Percentiles rank a stretch among this genome's conserved stretches.
These are phyloP conservation scores for Drosophila quadrilineata DNA, from an alignment of 1,140 invertebrate species.

Conservation along the genomic window DNA sequence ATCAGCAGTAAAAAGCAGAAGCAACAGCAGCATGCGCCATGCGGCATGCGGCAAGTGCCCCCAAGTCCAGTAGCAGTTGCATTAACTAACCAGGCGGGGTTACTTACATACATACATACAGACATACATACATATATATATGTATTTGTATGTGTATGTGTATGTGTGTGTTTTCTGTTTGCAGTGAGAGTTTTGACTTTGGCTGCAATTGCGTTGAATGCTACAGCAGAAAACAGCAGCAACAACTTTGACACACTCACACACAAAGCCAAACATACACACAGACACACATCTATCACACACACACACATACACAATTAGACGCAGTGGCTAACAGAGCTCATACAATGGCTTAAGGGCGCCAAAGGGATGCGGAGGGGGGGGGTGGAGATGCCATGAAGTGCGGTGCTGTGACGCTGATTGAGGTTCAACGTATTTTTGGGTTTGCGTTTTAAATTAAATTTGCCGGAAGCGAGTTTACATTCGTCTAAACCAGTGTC, in stretches of 20 bases:
- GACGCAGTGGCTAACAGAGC: conserved; percentile 18
- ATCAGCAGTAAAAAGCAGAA: conserved; percentile 35
- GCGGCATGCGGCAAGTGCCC: too few relatives aligned
- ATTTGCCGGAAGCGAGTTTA: conserved; percentile 45
- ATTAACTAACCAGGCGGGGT: conserved; percentile 50
- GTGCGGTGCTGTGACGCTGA: conserved; percentile 41
- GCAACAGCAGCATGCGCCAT: conserved; percentile 6
- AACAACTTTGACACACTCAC: conserved; percentile 14
- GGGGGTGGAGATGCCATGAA: not conserved
- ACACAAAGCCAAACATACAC: conserved; percentile 2
- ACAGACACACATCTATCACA: not conserved
- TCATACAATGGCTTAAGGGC: conserved; percentile 10
- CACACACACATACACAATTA: conserved; percentile 18
- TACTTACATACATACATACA: not conserved
- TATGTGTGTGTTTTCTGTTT: not conserved
- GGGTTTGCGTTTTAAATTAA: conserved; percentile 67
- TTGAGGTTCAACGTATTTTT: conserved; percentile 51
- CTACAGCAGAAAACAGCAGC: conserved; percentile 15
- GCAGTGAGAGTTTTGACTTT: not conserved
- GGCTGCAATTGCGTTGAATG: conserved; percentile 5
- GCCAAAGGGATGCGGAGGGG: not conserved
- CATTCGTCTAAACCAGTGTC: not conserved
- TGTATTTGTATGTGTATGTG: not conserved
- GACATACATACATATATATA: not conserved
- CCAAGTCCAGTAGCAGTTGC: conserved; percentile 39